Base-by-base conservation (phyloP, 2,113 vertebrate species). In the Lepus europaeus region DNA sequence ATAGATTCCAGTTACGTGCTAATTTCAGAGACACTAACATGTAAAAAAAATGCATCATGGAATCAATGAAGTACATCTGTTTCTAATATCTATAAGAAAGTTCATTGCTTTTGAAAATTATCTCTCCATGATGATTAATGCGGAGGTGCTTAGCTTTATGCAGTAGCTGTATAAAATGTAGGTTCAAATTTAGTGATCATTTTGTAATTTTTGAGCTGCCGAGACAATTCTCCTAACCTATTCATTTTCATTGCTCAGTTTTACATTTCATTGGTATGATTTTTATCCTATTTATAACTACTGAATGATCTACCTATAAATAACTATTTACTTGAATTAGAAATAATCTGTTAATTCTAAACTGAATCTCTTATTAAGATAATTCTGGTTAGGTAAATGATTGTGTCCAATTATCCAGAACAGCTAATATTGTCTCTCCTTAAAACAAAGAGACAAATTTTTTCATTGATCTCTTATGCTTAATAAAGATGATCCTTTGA, bases 361-460 rank as follows among this genome's bases (percentile, higher is more conserved):
- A 64, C 31, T 45, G 13, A 94, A 45, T 61, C 19, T 33, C 13
- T 83, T 68, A 61, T 68, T 79, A 39, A 87, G 27, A 61, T 79
- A 83, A 83, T 89, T 83, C 66, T 79, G 39, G 49, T 63, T 79
- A 68, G 25, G 85, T 77, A 91, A 93, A 79, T 79, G 56, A 29
- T 36, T 51, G 5, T 83, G 39, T 81, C 33, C 63, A 49, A 91
- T 72, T 84, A 72, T 87, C 66, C 83, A 70, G 22, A 72, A 82
- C 19, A 36, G 39, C n/a, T 4, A 9, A 17, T 56, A 25, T 51
- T 91, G 51, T 51, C 36, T 51, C 20, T 77, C 23, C 6, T 93
- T 89, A 83, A 51, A 82, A 87, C 61, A 33, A 66, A 73, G 19
- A 85, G 29, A 66, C 23, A 33, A 53, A 73, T 19, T 83, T 90